These are phyloP conservation scores for Colius striatus DNA, from an alignment of 2,113 vertebrate species.

Conservation along the genomic window DNA sequence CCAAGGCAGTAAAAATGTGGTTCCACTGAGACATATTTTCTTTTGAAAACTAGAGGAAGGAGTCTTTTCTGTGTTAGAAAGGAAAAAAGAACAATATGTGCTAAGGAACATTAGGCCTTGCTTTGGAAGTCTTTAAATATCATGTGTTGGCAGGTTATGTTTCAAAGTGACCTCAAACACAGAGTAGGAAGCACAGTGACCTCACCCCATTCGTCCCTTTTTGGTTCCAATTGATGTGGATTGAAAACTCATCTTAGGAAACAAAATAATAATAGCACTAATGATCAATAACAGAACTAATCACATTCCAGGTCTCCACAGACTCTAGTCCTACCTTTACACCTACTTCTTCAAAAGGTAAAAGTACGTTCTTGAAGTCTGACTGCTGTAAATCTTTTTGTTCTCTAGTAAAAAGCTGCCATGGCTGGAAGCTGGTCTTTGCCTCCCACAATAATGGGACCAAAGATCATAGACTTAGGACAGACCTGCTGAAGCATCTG, in stretches of 20 bases:
- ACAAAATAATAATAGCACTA: background rate
- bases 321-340: background rate
- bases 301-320: background rate
- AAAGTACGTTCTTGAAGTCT: background rate
- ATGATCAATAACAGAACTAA: background rate
- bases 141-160: background rate
- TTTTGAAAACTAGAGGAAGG: constrained; percentile 7
- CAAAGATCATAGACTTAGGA: background rate
- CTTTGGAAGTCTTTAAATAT: background rate
- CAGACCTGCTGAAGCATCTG: background rate
- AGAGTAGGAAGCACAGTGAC: background rate
- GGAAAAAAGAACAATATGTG: background rate
- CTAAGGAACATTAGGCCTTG: background rate
- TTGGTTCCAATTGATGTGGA: background rate
- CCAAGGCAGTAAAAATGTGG: background rate
- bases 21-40: constrained; percentile 10
- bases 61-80: background rate
- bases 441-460: background rate
- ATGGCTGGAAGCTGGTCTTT: background rate
- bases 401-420: background rate
- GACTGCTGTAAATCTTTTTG: background rate
- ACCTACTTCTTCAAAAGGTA: background rate
- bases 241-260: background rate
- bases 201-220: background rate
- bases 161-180: background rate